Conservation (phyloP, 2,113 vertebrate genomes). For the Neotragus pygmaeus region DNA sequence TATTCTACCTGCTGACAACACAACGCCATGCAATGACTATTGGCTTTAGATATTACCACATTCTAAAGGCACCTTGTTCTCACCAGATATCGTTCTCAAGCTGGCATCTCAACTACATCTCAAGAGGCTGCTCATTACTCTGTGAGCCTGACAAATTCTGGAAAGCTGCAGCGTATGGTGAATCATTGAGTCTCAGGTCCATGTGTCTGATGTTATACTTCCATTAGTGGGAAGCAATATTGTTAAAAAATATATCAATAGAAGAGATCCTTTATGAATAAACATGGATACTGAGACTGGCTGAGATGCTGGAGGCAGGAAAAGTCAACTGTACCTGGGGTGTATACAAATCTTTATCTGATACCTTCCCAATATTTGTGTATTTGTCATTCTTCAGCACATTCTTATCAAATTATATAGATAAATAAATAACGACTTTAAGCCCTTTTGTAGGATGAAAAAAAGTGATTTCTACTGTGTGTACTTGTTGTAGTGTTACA, state of each 20-base stretch:
- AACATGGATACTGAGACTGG: not conserved
- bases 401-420: not conserved
- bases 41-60: not conserved
- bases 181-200: not conserved
- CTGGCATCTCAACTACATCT: not conserved
- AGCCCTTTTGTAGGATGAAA: not conserved
- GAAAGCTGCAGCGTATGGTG: not conserved
- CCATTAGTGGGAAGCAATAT: not conserved
- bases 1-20: not conserved
- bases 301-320: not conserved
- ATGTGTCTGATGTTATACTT: not conserved
- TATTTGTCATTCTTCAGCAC: not conserved
- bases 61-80: not conserved
- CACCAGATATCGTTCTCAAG: not conserved
- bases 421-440: not conserved
- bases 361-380: not conserved
- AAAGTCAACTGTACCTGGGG: not conserved
- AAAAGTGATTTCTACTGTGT: not conserved
- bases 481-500: fast-evolving
- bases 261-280: not conserved
- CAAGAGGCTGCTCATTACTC: not conserved
- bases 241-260: not conserved
- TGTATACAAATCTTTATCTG: not conserved
- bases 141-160: not conserved
- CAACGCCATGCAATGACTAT: not conserved